Base-by-base conservation (phyloP, 2,888 invertebrate species). In the Brachyopa scutellaris region DNA sequence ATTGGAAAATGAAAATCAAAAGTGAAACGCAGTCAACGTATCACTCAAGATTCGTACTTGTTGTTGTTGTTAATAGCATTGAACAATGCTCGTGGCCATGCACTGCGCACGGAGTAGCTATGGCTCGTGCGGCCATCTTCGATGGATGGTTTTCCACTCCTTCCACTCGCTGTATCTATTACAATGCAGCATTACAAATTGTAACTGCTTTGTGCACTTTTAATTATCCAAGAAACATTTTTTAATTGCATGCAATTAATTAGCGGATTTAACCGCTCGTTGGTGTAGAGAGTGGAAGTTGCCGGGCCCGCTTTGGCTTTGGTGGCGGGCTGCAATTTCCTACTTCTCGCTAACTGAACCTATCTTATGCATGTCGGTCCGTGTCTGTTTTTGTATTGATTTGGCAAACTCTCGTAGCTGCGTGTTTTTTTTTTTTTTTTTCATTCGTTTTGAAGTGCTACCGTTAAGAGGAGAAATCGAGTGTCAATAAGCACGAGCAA, bases 211-310 rank as follows among this genome's bases (percentile, higher is more conserved):
- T 82, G 77, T 82, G 77, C 72, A 82, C 70, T 66, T 82, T 77
- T 82, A 82, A 82, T 82, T 82, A 82, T 77, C 82, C 82, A 82
- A 76, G 82, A 82, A 82, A 82, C 77, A 82, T 82, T 72, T 82
- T 82, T 72, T 82, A 77, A 82, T 82, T 82, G 72, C 82, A 82
- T 82, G 82, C 82, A 77, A 82, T 82, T 82, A 82, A 82, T 82
- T 82, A 82, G 76, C 82, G 77, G 82, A 82, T 77, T 82, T 82
- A 82, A 23, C 47, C 77, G 77, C 72, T 82, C 70, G 77, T 72
- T 82, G 82, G 82, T 77, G 66, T 82, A 82, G 82, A 82, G 70
- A 82, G 82, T 82, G 82, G 82, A 82, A 82, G 82, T 82, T 77
- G 82, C 70, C 69, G 59, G 64, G 29, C 26, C 51, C 38, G 40